These are phyloP conservation scores for Tethea ocularis DNA, from an alignment of 2,888 invertebrate genomes.

Conservation along the genomic window DNA sequence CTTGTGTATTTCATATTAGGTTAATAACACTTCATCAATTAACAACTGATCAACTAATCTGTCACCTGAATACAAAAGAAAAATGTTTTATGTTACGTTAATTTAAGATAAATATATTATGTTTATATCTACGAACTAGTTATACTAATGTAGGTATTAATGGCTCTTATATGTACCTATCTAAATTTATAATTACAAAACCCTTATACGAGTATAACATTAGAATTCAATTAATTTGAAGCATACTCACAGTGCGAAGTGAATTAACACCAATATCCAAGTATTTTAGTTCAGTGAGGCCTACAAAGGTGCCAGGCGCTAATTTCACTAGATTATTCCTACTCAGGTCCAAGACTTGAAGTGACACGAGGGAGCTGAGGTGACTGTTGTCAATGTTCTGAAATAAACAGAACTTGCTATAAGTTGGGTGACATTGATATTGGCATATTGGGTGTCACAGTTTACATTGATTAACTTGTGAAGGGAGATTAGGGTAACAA, in stretches of 20 bases:
- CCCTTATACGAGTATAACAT: too few relatives aligned
- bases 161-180: background rate
- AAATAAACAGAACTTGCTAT: slow-evolving; percentile 36
- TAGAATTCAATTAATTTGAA: background rate
- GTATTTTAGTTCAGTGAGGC: slow-evolving; percentile 87
- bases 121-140: too few relatives aligned
- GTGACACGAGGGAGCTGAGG: slow-evolving; percentile 85
- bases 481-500: slow-evolving; percentile 27
- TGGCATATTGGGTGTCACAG: slow-evolving; percentile 27
- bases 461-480: slow-evolving; percentile 29
- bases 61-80: background rate
- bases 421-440: slow-evolving; percentile 27
- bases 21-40: background rate
- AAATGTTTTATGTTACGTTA: too few relatives aligned
- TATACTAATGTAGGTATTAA: too few relatives aligned
- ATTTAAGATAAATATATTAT: too few relatives aligned
- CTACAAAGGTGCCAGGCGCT: slow-evolving; percentile 91
- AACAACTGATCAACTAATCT: background rate
- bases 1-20: background rate
- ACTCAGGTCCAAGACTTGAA: slow-evolving; percentile 92
- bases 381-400: slow-evolving; percentile 91
- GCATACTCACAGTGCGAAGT: slow-evolving; percentile 89
- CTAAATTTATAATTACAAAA: background rate
- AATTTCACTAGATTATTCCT: slow-evolving; percentile 93
- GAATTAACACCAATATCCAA: slow-evolving; percentile 94